Evolutionary conservation across 2,797 vertebrate species (phyloP).

Genomic region (Phalloptychus januarius): DNA sequence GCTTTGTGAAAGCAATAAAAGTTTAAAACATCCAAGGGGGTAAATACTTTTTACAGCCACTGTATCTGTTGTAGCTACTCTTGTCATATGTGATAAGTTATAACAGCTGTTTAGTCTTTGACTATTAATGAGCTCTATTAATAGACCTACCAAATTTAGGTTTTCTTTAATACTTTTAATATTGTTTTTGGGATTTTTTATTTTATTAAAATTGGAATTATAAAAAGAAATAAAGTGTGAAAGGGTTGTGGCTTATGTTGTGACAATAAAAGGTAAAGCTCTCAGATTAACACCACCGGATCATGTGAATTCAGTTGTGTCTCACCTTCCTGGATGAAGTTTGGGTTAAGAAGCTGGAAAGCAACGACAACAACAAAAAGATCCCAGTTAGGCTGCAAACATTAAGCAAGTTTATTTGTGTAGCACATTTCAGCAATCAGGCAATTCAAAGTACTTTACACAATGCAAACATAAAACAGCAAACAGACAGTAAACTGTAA

Average conservation of each 20-base stretch:
- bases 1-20: no score
- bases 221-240: no score
- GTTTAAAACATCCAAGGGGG: no score
- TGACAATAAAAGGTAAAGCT: background rate
- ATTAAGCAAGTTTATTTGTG: background rate
- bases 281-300: background rate
- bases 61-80: no score
- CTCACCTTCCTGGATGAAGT: constrained; percentile 99
- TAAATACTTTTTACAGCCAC: no score
- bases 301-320: background rate
- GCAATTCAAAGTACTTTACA: background rate
- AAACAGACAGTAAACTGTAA: background rate
- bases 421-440: background rate
- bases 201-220: no score
- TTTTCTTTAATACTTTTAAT: background rate
- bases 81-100: no score
- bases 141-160: background rate
- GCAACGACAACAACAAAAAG: constrained; percentile 46
- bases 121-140: no score
- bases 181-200: background rate
- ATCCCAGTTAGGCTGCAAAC: background rate
- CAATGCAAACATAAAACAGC: background rate
- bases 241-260: no score
- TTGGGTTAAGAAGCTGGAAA: constrained; percentile 97
- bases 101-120: no score